Evolutionary conservation across 2,888 invertebrate genomes (phyloP), one percentile per base, ranked within the genome.

Genomic region (Orgyia antiqua): DNA sequence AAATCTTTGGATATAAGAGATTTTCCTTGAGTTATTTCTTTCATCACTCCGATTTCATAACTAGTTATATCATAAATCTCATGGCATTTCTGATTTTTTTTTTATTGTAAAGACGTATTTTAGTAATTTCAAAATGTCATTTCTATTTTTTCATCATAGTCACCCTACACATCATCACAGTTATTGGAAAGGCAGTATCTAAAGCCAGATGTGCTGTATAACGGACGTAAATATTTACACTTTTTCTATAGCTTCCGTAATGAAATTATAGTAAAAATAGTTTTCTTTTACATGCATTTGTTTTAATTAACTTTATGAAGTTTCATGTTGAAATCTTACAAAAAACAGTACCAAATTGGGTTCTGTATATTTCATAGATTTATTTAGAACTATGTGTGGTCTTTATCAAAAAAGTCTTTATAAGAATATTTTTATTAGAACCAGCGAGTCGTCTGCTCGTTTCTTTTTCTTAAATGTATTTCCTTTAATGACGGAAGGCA

Each of bases 171-270:
- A 23, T 36, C 29, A 45, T 39, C 43, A 34, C 35, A 51, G 45
- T 51, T 51, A 52, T 52, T 48, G 51, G 48, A 48, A 54, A 52
- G 42, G 43, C 34, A 42, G 43, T 39, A 40, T 46, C 37, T 33
- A 35, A 40, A 39, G 39, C 59, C 65, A 65, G 56, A 63, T 65
- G 64, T 36, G 33, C 54, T 21, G 37, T 36, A 57, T 58, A 55
- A 41, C 58, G 59, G 58, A 58, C 57, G 64, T 74, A 71, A 76
- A 76, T 77, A 71, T 79, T 79, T 79, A 71, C 63, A 49, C 54
- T 64, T 68, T 64, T 64, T 55, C 58, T 56, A 13, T 51, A 51
- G 58, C 71, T 78, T 79, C 79, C 79, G 68, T 43, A 42, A 48
- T 36, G 40, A 62, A 62, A 67, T 65, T 51, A 47, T 43, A 51